Base-by-base conservation (phyloP, 1,140 invertebrate species). In the Megathymus violae region DNA sequence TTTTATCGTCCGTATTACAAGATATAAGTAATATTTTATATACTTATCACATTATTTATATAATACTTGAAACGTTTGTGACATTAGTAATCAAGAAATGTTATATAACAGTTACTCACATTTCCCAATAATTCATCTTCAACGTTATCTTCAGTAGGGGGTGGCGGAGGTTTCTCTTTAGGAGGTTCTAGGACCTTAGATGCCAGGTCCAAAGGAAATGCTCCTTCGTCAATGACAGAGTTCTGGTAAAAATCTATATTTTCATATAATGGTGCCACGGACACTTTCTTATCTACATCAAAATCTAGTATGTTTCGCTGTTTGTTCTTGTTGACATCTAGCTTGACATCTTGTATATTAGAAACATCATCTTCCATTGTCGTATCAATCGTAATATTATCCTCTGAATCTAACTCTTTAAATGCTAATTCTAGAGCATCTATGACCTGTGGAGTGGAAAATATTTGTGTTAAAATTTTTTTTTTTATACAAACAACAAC, bases 91-190 rank as follows among this genome's bases (percentile, higher is more conserved):
- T n/a, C n/a, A n/a, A n/a, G 15, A 25, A 25, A 17, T 41, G 17
- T 40, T 47, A 62, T 61, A 59, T 13, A 46, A n/a, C n/a, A 25
- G 22, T 36, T 48, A 77, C 88, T 77, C 67, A 91, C 88, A 75
- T 89, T 89, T 54, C 88, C 88, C 51, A 91, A 79, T 34, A 90
- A 69, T 76, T 91, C 88, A 68, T 90, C 88, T 7, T 86, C 87
- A 4, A 40, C 74, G 44, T 78, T 82, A 63, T 91, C 91, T 27
- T 95, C 94, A 0, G 93, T 92, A 0, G 96, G 96, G 13, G 96
- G 96, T n/a, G 96, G 96, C 10, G 96, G 96, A 41, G 96, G 96
- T 84, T 97, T 97, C 76, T 96, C 96, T 76, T 96, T 97, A 0
- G 96, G 96, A 3, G 96, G 96, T 80, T 96, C 95, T 67, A 95